A percentile compares a stretch with the other conserved stretches of the same genome.
phyloP scores from a whole-genome alignment of 2,888 invertebrate species.

The Thymelicus lineola region DNA sequence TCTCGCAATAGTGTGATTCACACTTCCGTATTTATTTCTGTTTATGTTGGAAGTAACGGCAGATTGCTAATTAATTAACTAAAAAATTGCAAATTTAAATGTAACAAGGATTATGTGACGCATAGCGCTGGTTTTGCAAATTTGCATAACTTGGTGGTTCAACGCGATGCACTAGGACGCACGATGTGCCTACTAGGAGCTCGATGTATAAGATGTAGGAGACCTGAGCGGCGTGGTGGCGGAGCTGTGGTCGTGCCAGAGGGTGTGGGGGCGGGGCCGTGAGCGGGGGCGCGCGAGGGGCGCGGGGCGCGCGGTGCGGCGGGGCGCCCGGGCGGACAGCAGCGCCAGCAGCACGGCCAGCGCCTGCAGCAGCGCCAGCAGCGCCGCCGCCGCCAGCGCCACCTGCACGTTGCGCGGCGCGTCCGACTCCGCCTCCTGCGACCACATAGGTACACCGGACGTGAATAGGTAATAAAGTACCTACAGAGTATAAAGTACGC shows the following conservation, averaged over 20 bases:
- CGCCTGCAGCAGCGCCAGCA: conserved; percentile 39
- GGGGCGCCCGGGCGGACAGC: conserved; percentile 47
- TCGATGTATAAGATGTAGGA: background rate
- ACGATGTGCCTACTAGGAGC: background rate
- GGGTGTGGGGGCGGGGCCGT: conserved; percentile 36
- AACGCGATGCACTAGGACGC: too few species aligned
- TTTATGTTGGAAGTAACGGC: background rate
- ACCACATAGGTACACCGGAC: too few species aligned
- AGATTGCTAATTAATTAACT: too few species aligned
- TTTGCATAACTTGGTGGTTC: too few species aligned
- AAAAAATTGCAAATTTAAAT: too few species aligned
- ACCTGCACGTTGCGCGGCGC: conserved; percentile 43
- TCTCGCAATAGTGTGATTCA: background rate
- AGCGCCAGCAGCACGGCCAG: conserved; percentile 41
- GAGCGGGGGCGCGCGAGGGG: conserved; percentile 47
- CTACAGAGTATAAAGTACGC: too few species aligned
- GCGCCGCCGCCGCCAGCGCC: conserved; percentile 38
- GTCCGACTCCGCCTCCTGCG: conserved; percentile 47
- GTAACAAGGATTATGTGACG: too few species aligned
- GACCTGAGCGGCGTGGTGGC: conserved; percentile 44
- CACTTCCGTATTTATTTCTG: background rate
- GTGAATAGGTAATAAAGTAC: too few species aligned
- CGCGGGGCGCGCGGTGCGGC: conserved; percentile 57
- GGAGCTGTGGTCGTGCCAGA: conserved; percentile 23
- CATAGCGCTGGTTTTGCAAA: too few species aligned